A percentile compares a stretch with the other conserved stretches of the same genome.
These are phyloP conservation scores for Sorex maritimensis DNA, from an alignment of 2,797 vertebrate genomes.

Conservation along the genomic window DNA sequence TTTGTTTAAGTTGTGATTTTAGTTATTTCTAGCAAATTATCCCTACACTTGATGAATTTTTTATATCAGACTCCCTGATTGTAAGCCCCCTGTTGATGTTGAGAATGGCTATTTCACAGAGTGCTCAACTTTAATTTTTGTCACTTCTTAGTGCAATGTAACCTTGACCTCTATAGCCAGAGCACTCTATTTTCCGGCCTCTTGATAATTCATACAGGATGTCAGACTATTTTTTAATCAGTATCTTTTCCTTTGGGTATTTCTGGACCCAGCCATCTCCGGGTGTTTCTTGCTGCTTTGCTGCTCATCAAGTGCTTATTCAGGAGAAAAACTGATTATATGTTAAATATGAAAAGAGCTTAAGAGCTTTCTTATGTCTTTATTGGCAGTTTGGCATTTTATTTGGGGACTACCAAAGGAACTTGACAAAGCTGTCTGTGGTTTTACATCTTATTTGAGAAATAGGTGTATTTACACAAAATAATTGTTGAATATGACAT, in stretches of 20 bases:
- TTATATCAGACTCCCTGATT: neutral
- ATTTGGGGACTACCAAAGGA: neutral
- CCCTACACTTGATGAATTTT: conserved; percentile 8
- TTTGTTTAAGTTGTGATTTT: conserved; percentile 43
- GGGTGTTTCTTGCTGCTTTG: conserved; percentile 12
- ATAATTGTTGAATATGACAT: neutral
- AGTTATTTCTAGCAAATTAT: conserved; percentile 70
- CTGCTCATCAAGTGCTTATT: conserved; percentile 27
- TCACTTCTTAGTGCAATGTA: conserved; percentile 10
- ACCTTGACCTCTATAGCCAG: conserved; percentile 52
- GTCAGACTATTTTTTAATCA: conserved; percentile 33
- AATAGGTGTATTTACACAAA: neutral
- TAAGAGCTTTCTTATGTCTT: neutral
- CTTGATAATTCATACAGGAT: conserved; percentile 34
- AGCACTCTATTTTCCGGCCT: conserved; percentile 41
- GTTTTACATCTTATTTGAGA: conserved; percentile 44
- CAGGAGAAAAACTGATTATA: neutral
- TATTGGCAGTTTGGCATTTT: neutral
- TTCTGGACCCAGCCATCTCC: conserved; percentile 55
- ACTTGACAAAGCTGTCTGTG: neutral
- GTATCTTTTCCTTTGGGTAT: conserved; percentile 31
- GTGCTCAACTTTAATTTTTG: conserved; percentile 53
- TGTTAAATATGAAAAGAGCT: conserved; percentile 14
- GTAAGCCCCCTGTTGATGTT: neutral
- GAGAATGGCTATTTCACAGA: neutral